Evolutionary conservation across 2,113 vertebrate species (phyloP).

Genomic region (Pollimyrus isidori): DNA sequence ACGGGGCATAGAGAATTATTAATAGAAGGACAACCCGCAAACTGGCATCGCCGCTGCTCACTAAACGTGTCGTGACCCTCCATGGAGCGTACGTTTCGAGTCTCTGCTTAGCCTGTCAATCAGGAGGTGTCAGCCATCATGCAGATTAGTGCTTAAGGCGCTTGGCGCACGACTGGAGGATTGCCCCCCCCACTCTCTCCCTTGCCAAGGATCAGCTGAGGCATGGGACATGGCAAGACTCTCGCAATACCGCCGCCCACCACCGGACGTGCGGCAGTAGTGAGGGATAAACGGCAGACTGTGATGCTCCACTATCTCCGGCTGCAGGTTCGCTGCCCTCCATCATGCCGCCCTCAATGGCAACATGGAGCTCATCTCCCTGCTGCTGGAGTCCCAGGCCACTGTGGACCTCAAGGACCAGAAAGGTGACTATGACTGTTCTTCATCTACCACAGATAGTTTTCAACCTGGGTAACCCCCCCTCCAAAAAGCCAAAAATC

Average conservation of each 20-base stretch:
- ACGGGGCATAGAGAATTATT: not conserved
- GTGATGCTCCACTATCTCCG: conserved; percentile 29
- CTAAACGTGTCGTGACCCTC: not conserved
- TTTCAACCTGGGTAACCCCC: not conserved
- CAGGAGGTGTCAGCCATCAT: not conserved
- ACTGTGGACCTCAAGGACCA: conserved; percentile 95
- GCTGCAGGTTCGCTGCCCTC: conserved; percentile 81
- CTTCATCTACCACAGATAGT: not conserved
- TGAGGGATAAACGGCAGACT: not conserved
- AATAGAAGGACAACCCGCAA: not conserved
- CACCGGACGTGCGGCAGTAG: not conserved
- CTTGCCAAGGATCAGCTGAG: not conserved
- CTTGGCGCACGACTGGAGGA: not conserved
- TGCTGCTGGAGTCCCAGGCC: conserved; percentile 90
- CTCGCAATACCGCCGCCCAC: not conserved
- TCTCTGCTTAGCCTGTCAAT: not conserved
- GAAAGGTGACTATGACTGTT: conserved; percentile 66
- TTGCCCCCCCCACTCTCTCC: not conserved
- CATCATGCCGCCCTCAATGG: conserved; percentile 92
- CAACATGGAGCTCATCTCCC: conserved; percentile 84
- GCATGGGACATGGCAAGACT: not conserved
- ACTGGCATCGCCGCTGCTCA: not conserved
- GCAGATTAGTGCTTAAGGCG: not conserved
- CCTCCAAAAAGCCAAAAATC: not conserved
- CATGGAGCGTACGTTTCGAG: not conserved